A percentile compares a stretch with the other conserved stretches of the same genome.
Conservation (phyloP, 2,113 vertebrate genomes). For the Cromileptes altivelis region DNA sequence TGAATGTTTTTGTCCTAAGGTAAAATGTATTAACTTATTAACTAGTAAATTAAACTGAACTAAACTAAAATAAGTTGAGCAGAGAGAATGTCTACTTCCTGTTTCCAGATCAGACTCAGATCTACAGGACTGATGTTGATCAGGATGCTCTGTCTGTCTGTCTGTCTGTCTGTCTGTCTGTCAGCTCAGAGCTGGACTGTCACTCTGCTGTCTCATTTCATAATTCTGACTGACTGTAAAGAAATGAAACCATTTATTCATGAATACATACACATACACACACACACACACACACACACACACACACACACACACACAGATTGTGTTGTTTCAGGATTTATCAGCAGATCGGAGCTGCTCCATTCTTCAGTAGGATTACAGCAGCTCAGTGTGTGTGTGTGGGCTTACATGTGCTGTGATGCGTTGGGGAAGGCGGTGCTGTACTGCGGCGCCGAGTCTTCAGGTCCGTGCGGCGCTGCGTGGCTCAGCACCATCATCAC, state of each 20-base stretch:
- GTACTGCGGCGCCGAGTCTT: slow-evolving; percentile 95
- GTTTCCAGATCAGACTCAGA: no score
- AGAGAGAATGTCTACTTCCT: no score
- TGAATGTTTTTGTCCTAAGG: no score
- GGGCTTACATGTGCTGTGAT: slow-evolving; percentile 96
- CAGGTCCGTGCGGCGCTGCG: slow-evolving; percentile 94
- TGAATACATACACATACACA: background rate
- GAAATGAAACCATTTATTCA: background rate
- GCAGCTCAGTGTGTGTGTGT: slow-evolving; percentile 20
- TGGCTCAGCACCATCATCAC: slow-evolving; percentile 97
- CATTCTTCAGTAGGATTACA: slow-evolving; percentile 65
- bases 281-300: background rate
- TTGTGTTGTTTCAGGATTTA: slow-evolving; percentile 34
- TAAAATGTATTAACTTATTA: no score
- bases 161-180: no score
- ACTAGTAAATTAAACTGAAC: no score
- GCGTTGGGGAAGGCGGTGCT: slow-evolving; percentile 93
- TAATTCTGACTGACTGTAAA: no score
- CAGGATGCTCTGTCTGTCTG: no score
- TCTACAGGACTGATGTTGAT: no score
- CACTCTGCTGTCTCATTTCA: no score
- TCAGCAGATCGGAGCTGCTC: slow-evolving; percentile 52
- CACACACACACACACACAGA: background rate
- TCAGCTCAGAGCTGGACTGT: no score
- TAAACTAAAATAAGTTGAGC: no score